Conservation (phyloP, 1,140 invertebrate genomes). For the Oedothorax gibbosus region DNA sequence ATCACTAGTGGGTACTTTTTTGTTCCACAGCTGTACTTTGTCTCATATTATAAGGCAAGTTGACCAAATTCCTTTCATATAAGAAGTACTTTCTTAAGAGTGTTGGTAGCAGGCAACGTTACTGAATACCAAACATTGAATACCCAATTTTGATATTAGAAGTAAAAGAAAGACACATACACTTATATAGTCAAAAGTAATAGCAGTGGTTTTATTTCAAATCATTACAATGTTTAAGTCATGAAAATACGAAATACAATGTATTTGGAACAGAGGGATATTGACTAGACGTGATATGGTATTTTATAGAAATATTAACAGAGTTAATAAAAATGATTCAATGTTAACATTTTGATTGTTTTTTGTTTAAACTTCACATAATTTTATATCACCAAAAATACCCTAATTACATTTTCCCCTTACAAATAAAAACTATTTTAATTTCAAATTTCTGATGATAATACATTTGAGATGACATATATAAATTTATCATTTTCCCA, state of each 20-base stretch:
- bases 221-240: conserved; percentile 28
- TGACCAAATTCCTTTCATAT: too few species aligned
- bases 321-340: conserved; percentile 14
- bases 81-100: too few species aligned
- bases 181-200: neutral
- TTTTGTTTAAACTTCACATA: conserved; percentile 1
- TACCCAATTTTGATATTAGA: neutral
- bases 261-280: conserved; percentile 38
- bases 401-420: conserved; percentile 33
- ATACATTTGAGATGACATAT: too few species aligned
- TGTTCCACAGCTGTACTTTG: too few species aligned
- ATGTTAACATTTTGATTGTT: conserved; percentile 35
- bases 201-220: conserved; percentile 49
- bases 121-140: too few species aligned
- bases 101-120: too few species aligned
- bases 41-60: too few species aligned
- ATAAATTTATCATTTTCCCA: too few species aligned
- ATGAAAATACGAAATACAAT: conserved; percentile 31
- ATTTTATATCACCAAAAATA: conserved; percentile 24
- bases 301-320: conserved; percentile 41
- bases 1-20: too few species aligned
- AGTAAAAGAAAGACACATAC: neutral
- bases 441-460: too few species aligned
- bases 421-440: too few species aligned
- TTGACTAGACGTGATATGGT: conserved; percentile 53